Evolutionary conservation across 2,888 invertebrate genomes (phyloP).

Genomic region (Chirona hameri): DNA sequence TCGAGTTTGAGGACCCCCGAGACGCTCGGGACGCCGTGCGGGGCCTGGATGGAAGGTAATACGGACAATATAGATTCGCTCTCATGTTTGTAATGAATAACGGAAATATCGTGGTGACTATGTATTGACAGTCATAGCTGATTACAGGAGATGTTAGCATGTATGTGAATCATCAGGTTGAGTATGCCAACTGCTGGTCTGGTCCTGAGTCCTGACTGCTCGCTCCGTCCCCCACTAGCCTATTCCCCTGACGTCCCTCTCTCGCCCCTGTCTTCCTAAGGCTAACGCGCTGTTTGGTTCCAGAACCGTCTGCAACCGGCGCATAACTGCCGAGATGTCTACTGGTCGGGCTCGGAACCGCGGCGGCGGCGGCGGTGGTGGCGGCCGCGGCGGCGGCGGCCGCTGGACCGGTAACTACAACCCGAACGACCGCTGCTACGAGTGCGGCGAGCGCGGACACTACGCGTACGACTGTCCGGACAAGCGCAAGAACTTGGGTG

Average conservation of each 20-base stretch:
- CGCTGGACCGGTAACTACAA: constrained; percentile 64
- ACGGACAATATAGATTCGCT: neutral
- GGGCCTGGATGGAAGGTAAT: constrained; percentile 78
- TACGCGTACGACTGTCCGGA: constrained; percentile 79
- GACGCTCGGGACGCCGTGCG: constrained; percentile 83
- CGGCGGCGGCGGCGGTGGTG: constrained; percentile 89
- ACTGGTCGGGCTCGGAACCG: constrained; percentile 62
- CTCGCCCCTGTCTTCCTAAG: neutral
- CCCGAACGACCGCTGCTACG: constrained; percentile 89
- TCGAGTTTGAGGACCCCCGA: constrained; percentile 81
- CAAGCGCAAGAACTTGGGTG: neutral
- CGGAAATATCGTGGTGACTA: too few relatives aligned
- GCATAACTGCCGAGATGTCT: constrained; percentile 87
- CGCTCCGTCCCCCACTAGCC: too few relatives aligned
- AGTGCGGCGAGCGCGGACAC: constrained; percentile 89
- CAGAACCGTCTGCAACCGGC: constrained; percentile 68
- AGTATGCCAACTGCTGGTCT: too few relatives aligned
- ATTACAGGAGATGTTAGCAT: too few relatives aligned
- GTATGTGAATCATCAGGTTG: too few relatives aligned
- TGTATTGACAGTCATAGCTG: too few relatives aligned
- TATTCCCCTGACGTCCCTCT: neutral
- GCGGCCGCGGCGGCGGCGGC: constrained; percentile 51
- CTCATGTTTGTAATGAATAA: too few relatives aligned
- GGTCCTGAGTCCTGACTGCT: too few relatives aligned
- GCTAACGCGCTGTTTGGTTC: constrained; percentile 6